Evolutionary conservation across 2,888 invertebrate genomes (phyloP).

Genomic region (Folsomia manolachei): DNA sequence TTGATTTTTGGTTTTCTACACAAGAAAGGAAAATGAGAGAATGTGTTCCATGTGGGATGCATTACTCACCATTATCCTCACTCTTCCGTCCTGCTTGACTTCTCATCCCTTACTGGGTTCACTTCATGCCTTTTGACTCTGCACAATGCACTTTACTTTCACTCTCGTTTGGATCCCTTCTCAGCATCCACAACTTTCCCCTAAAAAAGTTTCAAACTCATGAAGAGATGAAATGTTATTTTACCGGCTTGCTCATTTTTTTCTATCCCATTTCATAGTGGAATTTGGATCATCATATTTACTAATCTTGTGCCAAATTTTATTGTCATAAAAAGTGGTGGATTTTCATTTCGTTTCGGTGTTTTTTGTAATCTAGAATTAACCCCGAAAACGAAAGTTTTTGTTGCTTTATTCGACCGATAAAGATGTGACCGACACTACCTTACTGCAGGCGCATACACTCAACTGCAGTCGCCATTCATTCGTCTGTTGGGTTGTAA

Average conservation of each 20-base stretch:
- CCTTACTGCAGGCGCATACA: too few species aligned
- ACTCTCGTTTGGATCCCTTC: background rate
- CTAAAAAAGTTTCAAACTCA: too few species aligned
- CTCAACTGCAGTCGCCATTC: background rate
- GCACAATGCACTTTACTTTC: conserved; percentile 4
- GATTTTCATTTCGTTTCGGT: too few species aligned
- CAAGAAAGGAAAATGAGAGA: conserved; percentile 8
- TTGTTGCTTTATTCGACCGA: background rate
- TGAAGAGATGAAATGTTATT: too few species aligned
- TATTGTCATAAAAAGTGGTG: background rate
- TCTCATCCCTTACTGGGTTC: background rate
- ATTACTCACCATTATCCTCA: conserved; percentile 8
- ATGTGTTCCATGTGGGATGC: background rate
- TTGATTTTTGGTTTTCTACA: too few species aligned
- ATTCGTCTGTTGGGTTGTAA: background rate
- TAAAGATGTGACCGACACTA: background rate
- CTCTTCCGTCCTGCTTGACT: conserved; percentile 3
- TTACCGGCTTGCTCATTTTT: too few species aligned
- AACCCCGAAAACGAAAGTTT: too few species aligned
- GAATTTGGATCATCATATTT: background rate
- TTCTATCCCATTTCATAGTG: too few species aligned
- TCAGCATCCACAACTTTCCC: too few species aligned
- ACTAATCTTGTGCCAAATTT: background rate
- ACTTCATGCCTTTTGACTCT: conserved; percentile 1
- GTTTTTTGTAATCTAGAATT: too few species aligned